Evolutionary conservation across 2,113 vertebrate species (phyloP).

Genomic region (Phalacrocorax pelagicus): DNA sequence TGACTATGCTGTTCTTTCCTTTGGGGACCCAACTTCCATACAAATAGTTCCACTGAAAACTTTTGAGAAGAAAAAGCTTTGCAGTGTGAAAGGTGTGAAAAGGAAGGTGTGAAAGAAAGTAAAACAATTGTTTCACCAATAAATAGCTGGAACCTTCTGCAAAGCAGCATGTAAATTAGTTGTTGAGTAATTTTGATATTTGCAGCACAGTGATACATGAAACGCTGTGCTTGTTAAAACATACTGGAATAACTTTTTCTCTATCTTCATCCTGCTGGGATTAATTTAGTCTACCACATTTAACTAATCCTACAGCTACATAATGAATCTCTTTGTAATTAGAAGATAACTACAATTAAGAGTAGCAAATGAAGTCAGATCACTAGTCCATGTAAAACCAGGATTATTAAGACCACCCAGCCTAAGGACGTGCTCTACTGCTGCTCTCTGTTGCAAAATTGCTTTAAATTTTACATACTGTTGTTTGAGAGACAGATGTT

Average conservation of each 20-base stretch:
- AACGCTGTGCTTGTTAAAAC: neutral
- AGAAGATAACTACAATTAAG: neutral
- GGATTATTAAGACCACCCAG: neutral
- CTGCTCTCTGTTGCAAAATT: neutral
- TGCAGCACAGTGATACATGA: neutral
- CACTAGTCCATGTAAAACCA: neutral
- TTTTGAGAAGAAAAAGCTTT: neutral
- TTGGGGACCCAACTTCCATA: neutral
- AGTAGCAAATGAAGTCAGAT: neutral
- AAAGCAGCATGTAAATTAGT: neutral
- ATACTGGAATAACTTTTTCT: neutral
- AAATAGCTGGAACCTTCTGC: neutral
- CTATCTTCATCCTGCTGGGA: neutral
- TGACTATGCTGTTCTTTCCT: neutral
- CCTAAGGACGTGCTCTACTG: neutral
- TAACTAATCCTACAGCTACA: neutral
- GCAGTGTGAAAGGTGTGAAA: neutral
- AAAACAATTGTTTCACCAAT: neutral
- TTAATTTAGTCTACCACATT: conserved; percentile 2
- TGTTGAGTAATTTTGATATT: neutral
- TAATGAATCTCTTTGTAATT: neutral
- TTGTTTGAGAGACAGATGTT: neutral
- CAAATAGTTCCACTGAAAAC: neutral
- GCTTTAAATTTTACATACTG: neutral
- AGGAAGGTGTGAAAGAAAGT: neutral